phyloP scores from a whole-genome alignment of 2,113 vertebrate genomes.

The Mormoops blainvillei region DNA sequence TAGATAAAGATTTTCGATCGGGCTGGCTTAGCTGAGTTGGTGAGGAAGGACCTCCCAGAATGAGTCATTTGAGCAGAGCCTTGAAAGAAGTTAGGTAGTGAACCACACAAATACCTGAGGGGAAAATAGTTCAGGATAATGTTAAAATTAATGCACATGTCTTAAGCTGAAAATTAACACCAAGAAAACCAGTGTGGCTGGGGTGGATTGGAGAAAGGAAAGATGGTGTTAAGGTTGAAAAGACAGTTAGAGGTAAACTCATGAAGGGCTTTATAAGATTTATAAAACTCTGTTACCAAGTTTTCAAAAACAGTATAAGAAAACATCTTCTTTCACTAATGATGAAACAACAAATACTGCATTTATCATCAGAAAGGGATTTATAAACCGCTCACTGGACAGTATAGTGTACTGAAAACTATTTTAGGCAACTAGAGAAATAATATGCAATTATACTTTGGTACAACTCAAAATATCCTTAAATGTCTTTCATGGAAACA shows the following conservation, averaged over 20 bases:
- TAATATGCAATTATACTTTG: not conserved
- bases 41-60: not conserved
- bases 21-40: not conserved
- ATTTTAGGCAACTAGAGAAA: not conserved
- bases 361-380: slow-evolving; percentile 11
- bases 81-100: not conserved
- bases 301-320: not conserved
- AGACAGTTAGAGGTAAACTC: not conserved
- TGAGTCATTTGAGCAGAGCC: not conserved
- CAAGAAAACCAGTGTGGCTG: not conserved
- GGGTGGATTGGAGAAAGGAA: not conserved
- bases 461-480: not conserved
- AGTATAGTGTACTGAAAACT: not conserved
- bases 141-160: not conserved
- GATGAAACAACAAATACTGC: not conserved
- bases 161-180: not conserved
- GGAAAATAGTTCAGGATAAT: no score
- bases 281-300: not conserved
- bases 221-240: not conserved
- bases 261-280: not conserved
- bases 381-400: not conserved
- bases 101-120: not conserved
- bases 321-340: not conserved
- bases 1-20: not conserved
- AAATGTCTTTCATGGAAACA: not conserved